A percentile compares a stretch with the other conserved stretches of the same genome.
Conservation (phyloP, 92 coral and sea anemone genomes). For the Galaxea fascicularis region DNA sequence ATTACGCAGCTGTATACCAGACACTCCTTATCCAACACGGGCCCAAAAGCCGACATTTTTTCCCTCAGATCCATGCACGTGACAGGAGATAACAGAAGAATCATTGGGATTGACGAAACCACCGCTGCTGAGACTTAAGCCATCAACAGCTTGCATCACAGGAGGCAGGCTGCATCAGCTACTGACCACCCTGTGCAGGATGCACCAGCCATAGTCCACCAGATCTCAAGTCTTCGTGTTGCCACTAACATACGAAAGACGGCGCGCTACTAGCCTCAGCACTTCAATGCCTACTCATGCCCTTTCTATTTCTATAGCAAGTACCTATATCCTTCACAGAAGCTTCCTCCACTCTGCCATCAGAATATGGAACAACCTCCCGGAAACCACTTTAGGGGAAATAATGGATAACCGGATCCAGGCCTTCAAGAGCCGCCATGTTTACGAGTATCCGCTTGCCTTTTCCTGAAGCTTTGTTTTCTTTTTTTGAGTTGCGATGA, state of each 20-base stretch:
- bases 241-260: not conserved
- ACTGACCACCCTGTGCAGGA: not conserved
- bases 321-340: not conserved
- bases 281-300: conserved; percentile 1
- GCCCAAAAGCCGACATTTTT: too few species aligned
- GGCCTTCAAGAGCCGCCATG: not conserved
- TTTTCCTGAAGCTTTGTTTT: not conserved
- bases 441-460: not conserved
- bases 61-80: too few species aligned
- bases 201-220: not conserved
- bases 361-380: not conserved
- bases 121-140: not conserved
- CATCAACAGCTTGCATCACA: not conserved
- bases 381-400: too few species aligned
- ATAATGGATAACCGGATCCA: not conserved
- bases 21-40: too few species aligned
- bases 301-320: not conserved
- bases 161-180: not conserved
- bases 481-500: not conserved
- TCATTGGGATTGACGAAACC: too few species aligned
- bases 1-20: not conserved
- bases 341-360: not conserved
- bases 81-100: too few species aligned
- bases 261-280: not conserved
- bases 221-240: not conserved